These are phyloP conservation scores for Drosophila jambulina DNA, from an alignment of 1,140 invertebrate species.

Conservation along the genomic window DNA sequence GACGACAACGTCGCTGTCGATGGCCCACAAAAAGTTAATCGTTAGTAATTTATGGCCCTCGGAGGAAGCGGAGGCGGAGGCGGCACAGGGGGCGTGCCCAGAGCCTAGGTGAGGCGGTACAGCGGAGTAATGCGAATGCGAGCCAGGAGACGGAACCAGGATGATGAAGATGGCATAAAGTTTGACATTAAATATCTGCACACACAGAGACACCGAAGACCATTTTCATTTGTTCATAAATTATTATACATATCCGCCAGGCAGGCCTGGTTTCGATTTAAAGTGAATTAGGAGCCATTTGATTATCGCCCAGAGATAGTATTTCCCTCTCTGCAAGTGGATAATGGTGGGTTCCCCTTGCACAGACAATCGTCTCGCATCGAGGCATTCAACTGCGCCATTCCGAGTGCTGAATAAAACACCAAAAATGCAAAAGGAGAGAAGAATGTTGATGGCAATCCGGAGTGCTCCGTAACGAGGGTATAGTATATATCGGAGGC, in stretches of 20 bases:
- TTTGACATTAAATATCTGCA: slow-evolving; percentile 13
- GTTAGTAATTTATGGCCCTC: slow-evolving; percentile 73
- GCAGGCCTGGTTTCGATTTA: not conserved
- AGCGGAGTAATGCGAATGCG: not conserved
- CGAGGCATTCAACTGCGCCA: slow-evolving; percentile 57
- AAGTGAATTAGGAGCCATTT: slow-evolving; percentile 8
- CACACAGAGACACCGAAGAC: not conserved
- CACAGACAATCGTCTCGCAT: slow-evolving; percentile 13
- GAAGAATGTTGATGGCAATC: slow-evolving; percentile 62
- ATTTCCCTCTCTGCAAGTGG: not conserved
- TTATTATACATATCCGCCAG: not conserved
- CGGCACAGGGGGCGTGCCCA: slow-evolving; percentile 6
- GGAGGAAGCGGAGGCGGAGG: slow-evolving; percentile 29
- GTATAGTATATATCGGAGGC: not conserved
- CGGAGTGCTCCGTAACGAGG: slow-evolving; percentile 3
- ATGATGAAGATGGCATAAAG: slow-evolving; percentile 18
- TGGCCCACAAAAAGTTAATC: slow-evolving; percentile 70
- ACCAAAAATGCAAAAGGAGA: slow-evolving; percentile 62
- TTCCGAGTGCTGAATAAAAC: slow-evolving; percentile 69
- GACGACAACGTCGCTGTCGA: slow-evolving; percentile 32
- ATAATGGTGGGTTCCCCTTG: slow-evolving; percentile 2
- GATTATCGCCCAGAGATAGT: slow-evolving; percentile 4
- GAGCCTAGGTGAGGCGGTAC: slow-evolving; percentile 15
- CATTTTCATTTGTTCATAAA: slow-evolving; percentile 11
- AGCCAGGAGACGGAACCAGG: not conserved